phyloP scores from a whole-genome alignment of 53 echinoderm and acorn worm species.

The Antedon mediterranea region DNA sequence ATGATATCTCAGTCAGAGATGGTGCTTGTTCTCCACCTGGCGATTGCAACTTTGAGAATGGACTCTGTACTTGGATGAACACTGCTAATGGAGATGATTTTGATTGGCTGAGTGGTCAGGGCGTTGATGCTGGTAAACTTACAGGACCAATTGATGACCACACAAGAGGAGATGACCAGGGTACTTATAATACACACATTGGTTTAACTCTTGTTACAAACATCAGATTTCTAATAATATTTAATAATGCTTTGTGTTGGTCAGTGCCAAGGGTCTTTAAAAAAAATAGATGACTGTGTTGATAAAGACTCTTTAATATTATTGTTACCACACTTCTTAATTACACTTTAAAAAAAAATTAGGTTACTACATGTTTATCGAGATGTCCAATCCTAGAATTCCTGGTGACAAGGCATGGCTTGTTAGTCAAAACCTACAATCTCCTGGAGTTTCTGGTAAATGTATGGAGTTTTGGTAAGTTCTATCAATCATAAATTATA shows the following conservation, averaged over 20 bases:
- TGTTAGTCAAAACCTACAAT: slow-evolving; percentile 15
- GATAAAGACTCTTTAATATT: too few species aligned
- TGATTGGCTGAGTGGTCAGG: slow-evolving; percentile 37
- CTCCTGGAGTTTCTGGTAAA: not conserved
- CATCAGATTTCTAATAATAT: too few species aligned
- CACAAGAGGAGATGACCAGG: slow-evolving; percentile 3
- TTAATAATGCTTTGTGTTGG: too few species aligned
- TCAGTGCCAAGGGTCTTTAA: too few species aligned
- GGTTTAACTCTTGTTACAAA: too few species aligned
- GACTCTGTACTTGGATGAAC: slow-evolving; percentile 63
- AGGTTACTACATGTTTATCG: slow-evolving; percentile 26
- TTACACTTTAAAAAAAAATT: too few species aligned
- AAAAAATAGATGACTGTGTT: too few species aligned
- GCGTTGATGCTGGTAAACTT: not conserved
- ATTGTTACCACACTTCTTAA: too few species aligned
- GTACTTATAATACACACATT: too few species aligned
- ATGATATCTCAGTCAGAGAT: slow-evolving; percentile 34
- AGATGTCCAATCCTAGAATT: slow-evolving; percentile 5
- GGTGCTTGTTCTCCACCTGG: slow-evolving; percentile 29
- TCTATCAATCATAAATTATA: not conserved
- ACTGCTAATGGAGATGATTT: slow-evolving; percentile 19
- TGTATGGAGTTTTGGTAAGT: slow-evolving; percentile 4
- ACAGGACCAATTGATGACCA: slow-evolving; percentile 18
- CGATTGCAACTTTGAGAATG: slow-evolving; percentile 74
- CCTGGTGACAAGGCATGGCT: slow-evolving; percentile 25